Evolutionary conservation across 2,797 vertebrate genomes (phyloP).

Genomic region (Enteromius fasciolatus): DNA sequence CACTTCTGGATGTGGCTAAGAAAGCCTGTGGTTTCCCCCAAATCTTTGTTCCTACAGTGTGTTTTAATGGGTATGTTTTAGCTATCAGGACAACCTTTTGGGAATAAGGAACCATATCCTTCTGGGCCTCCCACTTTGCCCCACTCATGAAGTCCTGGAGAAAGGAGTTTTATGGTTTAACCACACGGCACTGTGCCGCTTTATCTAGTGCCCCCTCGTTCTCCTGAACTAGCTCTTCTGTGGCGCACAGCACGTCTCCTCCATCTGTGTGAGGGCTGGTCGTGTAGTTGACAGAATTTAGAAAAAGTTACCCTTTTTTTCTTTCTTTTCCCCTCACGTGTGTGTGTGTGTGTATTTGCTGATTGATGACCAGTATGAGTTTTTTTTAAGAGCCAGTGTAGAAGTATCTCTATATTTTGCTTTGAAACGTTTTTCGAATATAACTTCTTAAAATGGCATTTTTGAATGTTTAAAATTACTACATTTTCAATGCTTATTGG

Average conservation of each 20-base stretch:
- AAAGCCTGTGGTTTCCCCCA: slow-evolving; percentile 61
- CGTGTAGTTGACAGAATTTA: neutral
- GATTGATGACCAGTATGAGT: neutral
- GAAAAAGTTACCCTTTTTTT: too few species aligned
- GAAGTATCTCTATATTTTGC: neutral
- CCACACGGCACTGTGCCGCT: slow-evolving; percentile 51
- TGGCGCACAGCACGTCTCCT: neutral
- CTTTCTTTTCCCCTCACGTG: too few species aligned
- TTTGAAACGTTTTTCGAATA: too few species aligned
- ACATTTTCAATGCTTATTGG: neutral
- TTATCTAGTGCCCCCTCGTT: slow-evolving; percentile 45
- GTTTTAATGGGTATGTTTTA: slow-evolving; percentile 67
- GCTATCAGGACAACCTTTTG: slow-evolving; percentile 64
- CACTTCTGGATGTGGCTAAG: slow-evolving; percentile 59
- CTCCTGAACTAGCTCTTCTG: slow-evolving; percentile 21
- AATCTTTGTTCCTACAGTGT: slow-evolving; percentile 61
- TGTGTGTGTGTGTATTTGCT: neutral
- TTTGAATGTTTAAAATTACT: neutral
- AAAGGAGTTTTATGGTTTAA: slow-evolving; percentile 57
- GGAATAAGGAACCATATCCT: slow-evolving; percentile 60
- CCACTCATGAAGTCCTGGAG: slow-evolving; percentile 46
- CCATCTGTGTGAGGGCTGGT: neutral
- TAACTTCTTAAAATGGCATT: neutral
- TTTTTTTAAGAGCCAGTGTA: neutral
- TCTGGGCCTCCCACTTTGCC: slow-evolving; percentile 62